A percentile compares a stretch with the other conserved stretches of the same genome.
phyloP scores from a whole-genome alignment of 2,113 vertebrate species.

The human region GRCh38 chr3:144151501-144152000 shows the following conservation, averaged over 20 bases:
- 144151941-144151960: background rate
- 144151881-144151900: background rate
- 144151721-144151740: background rate
- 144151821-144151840: background rate
- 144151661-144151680: background rate
- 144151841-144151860: background rate
- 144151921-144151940: background rate
- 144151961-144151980: background rate
- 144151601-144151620: background rate
- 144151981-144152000: background rate
- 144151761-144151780: background rate
- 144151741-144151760: fast-evolving
- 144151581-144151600: background rate
- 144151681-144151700: background rate
- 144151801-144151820: background rate
- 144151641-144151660: background rate
- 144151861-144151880: too few relatives aligned
- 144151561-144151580: background rate
- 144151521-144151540: background rate
- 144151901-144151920: background rate
- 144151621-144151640: background rate
- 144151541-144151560: background rate
- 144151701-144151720: background rate
- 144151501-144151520: background rate
- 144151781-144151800: background rate